phyloP scores from a whole-genome alignment of 2,113 vertebrate genomes.

The Otolemur garnettii region DNA sequence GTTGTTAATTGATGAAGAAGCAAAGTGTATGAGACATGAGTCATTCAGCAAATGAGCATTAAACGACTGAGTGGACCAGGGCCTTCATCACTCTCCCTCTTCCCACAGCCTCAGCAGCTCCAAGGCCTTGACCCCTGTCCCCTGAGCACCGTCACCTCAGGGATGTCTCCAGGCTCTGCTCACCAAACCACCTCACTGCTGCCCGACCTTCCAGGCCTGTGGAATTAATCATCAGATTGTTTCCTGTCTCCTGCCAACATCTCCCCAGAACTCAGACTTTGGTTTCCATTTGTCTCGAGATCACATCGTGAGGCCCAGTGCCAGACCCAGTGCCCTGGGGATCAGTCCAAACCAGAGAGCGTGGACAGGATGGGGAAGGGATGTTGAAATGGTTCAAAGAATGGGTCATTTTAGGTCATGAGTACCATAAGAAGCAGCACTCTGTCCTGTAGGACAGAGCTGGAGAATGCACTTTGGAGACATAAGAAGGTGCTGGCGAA shows the following conservation, averaged over 20 bases:
- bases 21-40: neutral
- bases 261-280: constrained; percentile 14
- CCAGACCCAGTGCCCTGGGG: neutral
- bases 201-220: neutral
- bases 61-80: neutral
- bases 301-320: neutral
- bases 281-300: constrained; percentile 12
- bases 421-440: neutral
- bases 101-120: neutral
- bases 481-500: neutral
- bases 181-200: fast-evolving
- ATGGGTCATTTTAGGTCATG: neutral
- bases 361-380: neutral
- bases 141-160: fast-evolving
- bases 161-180: neutral
- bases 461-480: neutral
- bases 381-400: neutral
- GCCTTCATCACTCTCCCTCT: neutral
- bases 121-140: neutral
- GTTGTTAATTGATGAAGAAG: constrained; percentile 9
- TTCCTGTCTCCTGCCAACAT: neutral
- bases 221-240: neutral
- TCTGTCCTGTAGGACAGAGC: neutral
- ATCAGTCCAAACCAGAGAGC: neutral
- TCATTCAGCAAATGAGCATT: neutral